Evolutionary conservation across 2,113 vertebrate species (phyloP), one percentile per base, ranked within the genome.

Genomic region (Syrmaticus mikado): DNA sequence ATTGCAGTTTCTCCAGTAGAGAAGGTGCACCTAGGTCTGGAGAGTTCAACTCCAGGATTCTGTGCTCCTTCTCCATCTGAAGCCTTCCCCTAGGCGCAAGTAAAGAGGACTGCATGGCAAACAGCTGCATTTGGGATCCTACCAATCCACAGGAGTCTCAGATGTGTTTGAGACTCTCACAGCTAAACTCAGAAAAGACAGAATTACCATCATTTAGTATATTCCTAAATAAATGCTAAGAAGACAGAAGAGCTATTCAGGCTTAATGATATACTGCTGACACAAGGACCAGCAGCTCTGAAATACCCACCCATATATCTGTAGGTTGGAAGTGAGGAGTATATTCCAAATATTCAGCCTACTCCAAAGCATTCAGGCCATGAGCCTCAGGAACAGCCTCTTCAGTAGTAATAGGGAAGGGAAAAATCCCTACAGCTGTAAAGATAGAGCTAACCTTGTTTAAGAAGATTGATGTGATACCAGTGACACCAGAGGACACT

Each of bases 31-130:
- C 11, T 46, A 53, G 48, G 5, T 2, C 38, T 57, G 13, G n/a
- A 85, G 11, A 82, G 22, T 70, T 41, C 12, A 76, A 25, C 61
- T 11, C 24, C 0, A 0, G 17, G 17, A 55, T n/a, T 13, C 13
- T 48, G 34, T 11, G 5, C 34, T 81, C 17, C 27, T 36, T 62
- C 30, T 65, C 13, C 10, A 21, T 3, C 17, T 74, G 30, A 83
- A 40, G 5, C 22, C 5, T 13, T 68, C 53, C 21, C 16, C 5
- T 43, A 11, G 45, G 71, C 40, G 58, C 7, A 16, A 13, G 43
- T 53, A 55, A 85, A 61, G 7, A 46, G 70, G 32, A 55, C n/a
- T n/a, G 25, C 14, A 50, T 0, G n/a, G 36, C 21, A 70, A 71
- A 70, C 24, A 80, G 43, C 8, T 68, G 0, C 16, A 76, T 14